A percentile compares a stretch with the other conserved stretches of the same genome.
Conservation (phyloP, 2,113 vertebrate species). For the Brachyhypopomus occidentalis region DNA sequence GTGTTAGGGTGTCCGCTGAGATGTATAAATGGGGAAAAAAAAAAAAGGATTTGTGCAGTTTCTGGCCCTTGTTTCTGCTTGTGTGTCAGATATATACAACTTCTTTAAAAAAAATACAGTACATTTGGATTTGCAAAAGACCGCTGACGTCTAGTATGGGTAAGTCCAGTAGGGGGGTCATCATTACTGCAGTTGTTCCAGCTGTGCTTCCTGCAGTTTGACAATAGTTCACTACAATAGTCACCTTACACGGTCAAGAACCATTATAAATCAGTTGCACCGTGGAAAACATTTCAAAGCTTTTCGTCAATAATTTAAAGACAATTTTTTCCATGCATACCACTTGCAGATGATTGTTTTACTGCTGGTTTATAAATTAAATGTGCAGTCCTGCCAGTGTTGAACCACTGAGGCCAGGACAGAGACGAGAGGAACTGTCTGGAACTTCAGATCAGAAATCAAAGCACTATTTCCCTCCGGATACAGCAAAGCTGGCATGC, state of each 20-base stretch:
- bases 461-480: background rate
- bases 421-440: background rate
- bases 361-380: constrained; percentile 2
- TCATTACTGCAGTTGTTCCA: background rate
- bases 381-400: background rate
- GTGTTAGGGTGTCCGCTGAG: constrained; percentile 29
- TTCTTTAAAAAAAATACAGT: constrained; percentile 12
- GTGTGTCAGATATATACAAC: constrained; percentile 34
- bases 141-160: background rate
- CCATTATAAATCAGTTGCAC: background rate
- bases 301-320: constrained; percentile 49
- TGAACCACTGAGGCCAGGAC: background rate
- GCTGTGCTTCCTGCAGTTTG: background rate
- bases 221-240: background rate
- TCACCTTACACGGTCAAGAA: background rate
- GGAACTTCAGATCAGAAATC: background rate
- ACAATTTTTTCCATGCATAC: constrained; percentile 37
- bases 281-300: constrained; percentile 1
- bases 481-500: background rate
- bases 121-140: background rate
- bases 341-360: constrained; percentile 23
- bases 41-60: constrained; percentile 20
- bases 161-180: background rate
- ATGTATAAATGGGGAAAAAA: constrained; percentile 41
- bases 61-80: constrained; percentile 1